These are phyloP conservation scores for Eristalis tenax DNA, from an alignment of 2,888 invertebrate genomes.

Conservation along the genomic window DNA sequence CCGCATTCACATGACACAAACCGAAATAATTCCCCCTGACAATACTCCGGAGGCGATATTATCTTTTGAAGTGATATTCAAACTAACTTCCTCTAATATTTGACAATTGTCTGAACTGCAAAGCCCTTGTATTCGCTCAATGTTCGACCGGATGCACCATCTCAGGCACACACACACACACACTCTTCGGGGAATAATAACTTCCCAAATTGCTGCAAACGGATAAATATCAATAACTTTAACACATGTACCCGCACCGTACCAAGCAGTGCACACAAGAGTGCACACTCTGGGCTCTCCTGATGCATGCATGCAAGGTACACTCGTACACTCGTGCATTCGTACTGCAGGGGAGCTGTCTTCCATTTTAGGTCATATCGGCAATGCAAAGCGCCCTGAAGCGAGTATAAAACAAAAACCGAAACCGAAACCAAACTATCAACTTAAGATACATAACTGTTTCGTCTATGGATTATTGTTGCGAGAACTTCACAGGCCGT, in stretches of 20 bases:
- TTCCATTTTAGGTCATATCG: constrained; percentile 61
- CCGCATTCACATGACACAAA: neutral
- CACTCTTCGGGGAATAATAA: constrained; percentile 21
- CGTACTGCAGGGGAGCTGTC: constrained; percentile 11
- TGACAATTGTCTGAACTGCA: constrained; percentile 3
- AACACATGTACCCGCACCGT: constrained; percentile 4
- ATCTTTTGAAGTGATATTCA: neutral
- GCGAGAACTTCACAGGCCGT: constrained; percentile 50
- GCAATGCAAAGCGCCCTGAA: constrained; percentile 45
- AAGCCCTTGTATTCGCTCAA: neutral
- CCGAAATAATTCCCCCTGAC: neutral
- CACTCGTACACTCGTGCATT: neutral
- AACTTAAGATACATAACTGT: constrained; percentile 60
- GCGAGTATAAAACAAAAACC: constrained; percentile 39
- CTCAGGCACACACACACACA: constrained; percentile 1
- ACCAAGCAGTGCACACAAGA: constrained; percentile 1
- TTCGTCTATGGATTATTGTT: constrained; percentile 67
- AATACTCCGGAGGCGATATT: neutral
- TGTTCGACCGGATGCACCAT: constrained; percentile 8
- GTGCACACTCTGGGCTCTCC: neutral
- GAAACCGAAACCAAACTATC: constrained; percentile 53
- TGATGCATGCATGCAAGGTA: constrained; percentile 32
- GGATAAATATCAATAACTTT: constrained; percentile 40
- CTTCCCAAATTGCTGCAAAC: constrained; percentile 44
- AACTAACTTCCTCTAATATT: neutral